Percentiles rank a stretch among this genome's conserved stretches.
These are phyloP conservation scores for Eurosta solidaginis DNA, from an alignment of 1,140 invertebrate genomes.

Conservation along the genomic window DNA sequence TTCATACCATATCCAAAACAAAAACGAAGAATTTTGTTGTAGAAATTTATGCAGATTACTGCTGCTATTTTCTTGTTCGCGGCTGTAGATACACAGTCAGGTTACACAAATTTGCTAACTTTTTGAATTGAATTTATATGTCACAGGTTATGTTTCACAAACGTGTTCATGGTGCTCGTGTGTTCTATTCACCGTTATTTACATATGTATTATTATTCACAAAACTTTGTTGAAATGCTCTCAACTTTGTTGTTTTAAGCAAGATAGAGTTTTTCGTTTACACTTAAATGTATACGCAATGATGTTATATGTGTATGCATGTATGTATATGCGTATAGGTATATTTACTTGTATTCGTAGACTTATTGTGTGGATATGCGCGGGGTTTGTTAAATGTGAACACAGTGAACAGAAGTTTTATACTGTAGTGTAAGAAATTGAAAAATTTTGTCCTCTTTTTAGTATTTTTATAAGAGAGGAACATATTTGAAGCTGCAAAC, in stretches of 20 bases:
- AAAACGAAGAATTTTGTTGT: too few relatives aligned
- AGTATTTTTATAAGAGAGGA: too few relatives aligned
- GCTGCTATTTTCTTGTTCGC: neutral
- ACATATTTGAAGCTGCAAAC: too few relatives aligned
- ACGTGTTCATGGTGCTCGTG: too few relatives aligned
- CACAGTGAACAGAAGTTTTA: too few relatives aligned
- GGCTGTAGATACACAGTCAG: neutral
- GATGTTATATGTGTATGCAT: neutral
- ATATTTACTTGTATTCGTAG: neutral
- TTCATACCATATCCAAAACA: too few relatives aligned
- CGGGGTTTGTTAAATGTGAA: too few relatives aligned
- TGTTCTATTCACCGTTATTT: constrained; percentile 3
- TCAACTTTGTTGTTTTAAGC: neutral
- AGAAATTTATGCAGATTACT: too few relatives aligned
- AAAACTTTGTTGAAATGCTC: constrained; percentile 1
- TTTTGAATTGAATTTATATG: neutral
- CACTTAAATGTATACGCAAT: neutral
- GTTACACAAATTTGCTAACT: neutral
- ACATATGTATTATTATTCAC: neutral
- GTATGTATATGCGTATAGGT: neutral
- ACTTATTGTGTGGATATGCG: neutral
- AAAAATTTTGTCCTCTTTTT: too few relatives aligned
- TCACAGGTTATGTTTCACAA: neutral
- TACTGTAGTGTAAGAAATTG: too few relatives aligned
- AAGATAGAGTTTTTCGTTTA: neutral